Conservation (phyloP, 2,113 vertebrate species). For the Emberiza fucata region DNA sequence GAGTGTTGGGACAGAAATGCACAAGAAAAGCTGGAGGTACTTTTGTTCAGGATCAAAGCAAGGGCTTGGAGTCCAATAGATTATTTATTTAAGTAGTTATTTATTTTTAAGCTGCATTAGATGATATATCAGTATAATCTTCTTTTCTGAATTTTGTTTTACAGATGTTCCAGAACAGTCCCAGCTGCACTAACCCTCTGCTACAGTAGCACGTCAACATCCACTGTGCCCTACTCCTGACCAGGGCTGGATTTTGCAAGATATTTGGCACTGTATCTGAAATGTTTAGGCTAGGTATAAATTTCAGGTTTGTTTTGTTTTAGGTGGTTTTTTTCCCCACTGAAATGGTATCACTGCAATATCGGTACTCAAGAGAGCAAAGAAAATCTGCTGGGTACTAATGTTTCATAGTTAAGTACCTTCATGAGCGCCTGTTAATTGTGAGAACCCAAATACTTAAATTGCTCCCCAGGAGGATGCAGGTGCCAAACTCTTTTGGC, state of each 20-base stretch:
- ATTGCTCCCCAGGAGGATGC: background rate
- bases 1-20: background rate
- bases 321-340: background rate
- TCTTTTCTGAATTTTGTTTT: background rate
- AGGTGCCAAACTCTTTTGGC: background rate
- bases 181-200: background rate
- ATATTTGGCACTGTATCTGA: background rate
- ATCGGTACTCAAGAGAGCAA: background rate
- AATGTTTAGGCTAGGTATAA: background rate
- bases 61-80: background rate
- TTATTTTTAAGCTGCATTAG: background rate
- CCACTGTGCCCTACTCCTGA: rapidly evolving
- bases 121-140: background rate
- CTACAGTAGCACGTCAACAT: background rate
- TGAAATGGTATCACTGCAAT: background rate
- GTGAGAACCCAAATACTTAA: background rate
- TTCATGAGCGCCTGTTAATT: background rate
- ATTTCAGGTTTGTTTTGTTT: background rate
- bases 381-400: background rate
- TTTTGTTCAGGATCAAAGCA: background rate
- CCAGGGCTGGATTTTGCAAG: background rate
- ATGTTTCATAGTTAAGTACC: constrained; percentile 1
- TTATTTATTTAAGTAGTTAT: background rate
- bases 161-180: background rate
- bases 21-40: background rate